These are phyloP conservation scores for Megamerina dolium DNA, from an alignment of 2,888 invertebrate species.

Conservation along the genomic window DNA sequence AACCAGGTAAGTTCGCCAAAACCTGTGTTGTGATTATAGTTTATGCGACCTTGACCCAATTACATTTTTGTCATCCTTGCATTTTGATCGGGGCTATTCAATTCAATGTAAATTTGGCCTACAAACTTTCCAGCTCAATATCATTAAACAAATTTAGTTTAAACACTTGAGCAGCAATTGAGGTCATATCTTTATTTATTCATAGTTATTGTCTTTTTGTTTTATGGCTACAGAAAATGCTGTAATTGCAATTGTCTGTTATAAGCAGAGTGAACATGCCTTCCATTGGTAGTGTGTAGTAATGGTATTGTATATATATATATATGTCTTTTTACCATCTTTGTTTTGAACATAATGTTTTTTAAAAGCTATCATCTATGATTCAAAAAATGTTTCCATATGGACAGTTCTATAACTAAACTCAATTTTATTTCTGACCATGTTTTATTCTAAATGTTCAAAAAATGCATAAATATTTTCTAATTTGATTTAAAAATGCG, in stretches of 20 bases:
- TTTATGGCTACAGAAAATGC: background rate
- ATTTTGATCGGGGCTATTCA: no score
- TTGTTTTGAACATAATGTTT: no score
- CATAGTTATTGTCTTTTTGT: background rate
- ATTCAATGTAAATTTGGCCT: slow-evolving; percentile 14
- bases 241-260: background rate
- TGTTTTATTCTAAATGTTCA: no score
- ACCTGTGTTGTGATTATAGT: background rate
- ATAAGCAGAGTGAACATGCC: background rate
- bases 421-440: no score
- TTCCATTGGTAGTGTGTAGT: no score
- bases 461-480: no score
- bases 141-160: slow-evolving; percentile 26
- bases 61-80: background rate
- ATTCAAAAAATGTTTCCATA: no score
- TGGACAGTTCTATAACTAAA: no score
- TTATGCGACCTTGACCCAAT: background rate
- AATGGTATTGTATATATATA: no score
- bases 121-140: slow-evolving; percentile 30
- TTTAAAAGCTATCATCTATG: no score
- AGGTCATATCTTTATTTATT: slow-evolving; percentile 29
- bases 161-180: slow-evolving; percentile 27
- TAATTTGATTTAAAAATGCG: no score
- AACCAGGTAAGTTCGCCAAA: slow-evolving; percentile 56
- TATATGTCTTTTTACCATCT: no score